Evolutionary conservation across 2,113 vertebrate species (phyloP), one percentile per base, ranked within the genome.

Genomic region (Catharus fuscescens): DNA sequence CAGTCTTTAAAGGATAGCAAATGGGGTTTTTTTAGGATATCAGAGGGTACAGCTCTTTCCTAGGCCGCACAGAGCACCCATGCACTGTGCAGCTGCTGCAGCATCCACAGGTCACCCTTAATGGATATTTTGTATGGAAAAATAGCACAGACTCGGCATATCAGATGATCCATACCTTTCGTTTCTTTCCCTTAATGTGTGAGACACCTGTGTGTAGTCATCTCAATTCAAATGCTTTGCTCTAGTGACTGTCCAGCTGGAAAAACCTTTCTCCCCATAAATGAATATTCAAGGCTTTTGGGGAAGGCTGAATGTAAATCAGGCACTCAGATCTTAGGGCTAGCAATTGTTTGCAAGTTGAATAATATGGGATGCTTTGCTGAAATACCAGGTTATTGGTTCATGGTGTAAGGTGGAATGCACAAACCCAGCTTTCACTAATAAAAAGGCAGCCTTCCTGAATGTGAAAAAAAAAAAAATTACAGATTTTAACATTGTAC

Each of bases 271-370:
- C 9, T 84, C 14, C 38, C 24, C 18, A 0, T 29, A 76, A 6
- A 3, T 25, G 45, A 59, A 17, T 69, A 73, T 64, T 34, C 80
- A 26, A 25, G 54, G 9, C 38, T 90, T 44, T 54, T 28, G 10
- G 4, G 3, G 31, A 25, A 15, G 13, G 26, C 32, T 82, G 3
- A 12, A 1, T 42, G 20, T 80, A 50, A 50, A 36, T 44, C 31
- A 25, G 18, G 6, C 45, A 24, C 24, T 42, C 1, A 0, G 3
- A 72, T 18, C 40, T 12, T 32, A 29, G 45, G 21, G 36, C 38
- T 60, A 44, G 12, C 32, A 18, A 7, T 18, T 60, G 34, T 64
- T 62, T 45, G 42, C 1, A 8, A 79, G 26, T 24, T 7, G 1
- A 25, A 25, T 31, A 19, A 19, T 52, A 5, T 28, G 42, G 62